These are phyloP conservation scores for Epizoanthus rinbou DNA, from an alignment of 92 coral and sea anemone genomes.

Conservation along the genomic window DNA sequence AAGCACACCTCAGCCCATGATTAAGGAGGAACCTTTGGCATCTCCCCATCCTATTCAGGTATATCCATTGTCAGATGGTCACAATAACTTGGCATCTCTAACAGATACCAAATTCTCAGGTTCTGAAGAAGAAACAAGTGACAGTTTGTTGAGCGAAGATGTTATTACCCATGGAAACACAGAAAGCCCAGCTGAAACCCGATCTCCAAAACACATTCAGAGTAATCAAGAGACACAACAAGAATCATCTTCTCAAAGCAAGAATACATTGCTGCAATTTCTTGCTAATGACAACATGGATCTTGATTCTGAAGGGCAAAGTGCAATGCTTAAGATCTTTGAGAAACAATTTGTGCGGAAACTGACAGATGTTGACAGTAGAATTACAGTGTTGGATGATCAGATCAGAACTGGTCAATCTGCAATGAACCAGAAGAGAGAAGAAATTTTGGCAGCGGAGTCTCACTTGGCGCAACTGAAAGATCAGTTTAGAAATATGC, in stretches of 20 bases:
- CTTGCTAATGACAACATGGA: conserved; percentile 32
- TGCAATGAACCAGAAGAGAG: conserved; percentile 9
- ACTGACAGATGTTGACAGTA: conserved; percentile 32
- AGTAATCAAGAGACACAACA: conserved; percentile 2
- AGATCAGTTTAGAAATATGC: conserved; percentile 33
- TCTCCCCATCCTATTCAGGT: conserved; percentile 31
- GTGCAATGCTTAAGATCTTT: conserved; percentile 44
- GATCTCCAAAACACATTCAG: not conserved
- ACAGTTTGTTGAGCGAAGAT: not conserved
- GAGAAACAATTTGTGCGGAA: conserved; percentile 33
- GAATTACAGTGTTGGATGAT: conserved; percentile 21
- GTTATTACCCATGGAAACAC: not conserved
- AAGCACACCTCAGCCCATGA: conserved; percentile 1
- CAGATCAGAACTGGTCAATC: conserved; percentile 6
- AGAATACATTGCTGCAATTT: conserved; percentile 23
- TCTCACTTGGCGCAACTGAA: conserved; percentile 23
- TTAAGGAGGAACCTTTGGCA: conserved; percentile 25
- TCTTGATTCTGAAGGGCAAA: conserved; percentile 43
- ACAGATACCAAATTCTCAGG: conserved; percentile 7
- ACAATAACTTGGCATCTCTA: conserved; percentile 3
- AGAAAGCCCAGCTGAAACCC: not conserved
- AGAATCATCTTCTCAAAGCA: not conserved
- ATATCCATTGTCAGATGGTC: conserved; percentile 29
- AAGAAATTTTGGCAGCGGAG: conserved; percentile 25
- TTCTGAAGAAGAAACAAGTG: conserved; percentile 9